Conservation (phyloP, 2,113 vertebrate species). For the Tetrax tetrax region DNA sequence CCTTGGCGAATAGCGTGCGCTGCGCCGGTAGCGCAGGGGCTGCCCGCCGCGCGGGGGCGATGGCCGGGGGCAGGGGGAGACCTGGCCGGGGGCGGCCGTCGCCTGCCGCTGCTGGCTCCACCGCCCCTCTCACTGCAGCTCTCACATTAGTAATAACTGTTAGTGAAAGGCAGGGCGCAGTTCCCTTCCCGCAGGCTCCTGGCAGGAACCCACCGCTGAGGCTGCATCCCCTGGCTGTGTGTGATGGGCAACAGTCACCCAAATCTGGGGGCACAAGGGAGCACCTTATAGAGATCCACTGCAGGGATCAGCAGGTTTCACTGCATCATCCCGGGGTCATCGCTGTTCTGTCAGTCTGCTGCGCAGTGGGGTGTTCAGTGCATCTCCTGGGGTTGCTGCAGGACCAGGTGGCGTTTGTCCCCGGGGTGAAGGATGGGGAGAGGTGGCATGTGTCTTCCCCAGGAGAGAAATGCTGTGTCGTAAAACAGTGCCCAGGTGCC, state of each 20-base stretch:
- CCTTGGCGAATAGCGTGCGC: not conserved
- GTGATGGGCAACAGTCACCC: not conserved
- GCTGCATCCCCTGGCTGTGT: not conserved
- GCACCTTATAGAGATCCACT: accelerated
- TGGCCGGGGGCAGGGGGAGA: not conserved
- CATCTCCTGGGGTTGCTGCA: not conserved
- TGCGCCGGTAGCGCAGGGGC: not conserved
- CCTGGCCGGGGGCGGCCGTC: not conserved
- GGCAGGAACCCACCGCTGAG: not conserved
- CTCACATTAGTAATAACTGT: accelerated
- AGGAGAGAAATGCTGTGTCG: not conserved
- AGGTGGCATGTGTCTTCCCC: accelerated
- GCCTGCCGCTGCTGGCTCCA: not conserved
- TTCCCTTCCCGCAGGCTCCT: too few relatives aligned
- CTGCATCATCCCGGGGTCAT: not conserved
- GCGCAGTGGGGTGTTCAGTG: not conserved
- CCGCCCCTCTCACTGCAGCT: not conserved
- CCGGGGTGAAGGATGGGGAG: accelerated
- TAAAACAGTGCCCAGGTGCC: accelerated
- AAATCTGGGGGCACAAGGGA: accelerated
- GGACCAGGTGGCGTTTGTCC: not conserved
- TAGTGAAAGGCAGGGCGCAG: not conserved
- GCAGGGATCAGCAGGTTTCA: not conserved
- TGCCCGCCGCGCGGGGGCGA: not conserved
- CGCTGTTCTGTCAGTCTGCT: not conserved